phyloP scores from a whole-genome alignment of 2,113 vertebrate species.

The Oryctolagus cuniculus region DNA sequence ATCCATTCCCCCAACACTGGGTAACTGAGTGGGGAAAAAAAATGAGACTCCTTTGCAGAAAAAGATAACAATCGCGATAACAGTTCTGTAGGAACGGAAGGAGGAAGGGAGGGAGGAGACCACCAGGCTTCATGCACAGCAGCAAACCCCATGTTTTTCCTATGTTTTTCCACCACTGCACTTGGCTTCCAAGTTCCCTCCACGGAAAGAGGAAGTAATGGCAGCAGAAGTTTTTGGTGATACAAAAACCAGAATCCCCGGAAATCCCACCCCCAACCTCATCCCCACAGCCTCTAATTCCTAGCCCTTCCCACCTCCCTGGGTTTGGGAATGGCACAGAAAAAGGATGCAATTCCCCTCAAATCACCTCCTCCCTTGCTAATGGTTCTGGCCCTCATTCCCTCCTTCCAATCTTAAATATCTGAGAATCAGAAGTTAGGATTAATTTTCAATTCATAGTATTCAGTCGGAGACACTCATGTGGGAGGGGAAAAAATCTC shows the following conservation, averaged over 20 bases:
- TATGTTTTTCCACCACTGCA: background rate
- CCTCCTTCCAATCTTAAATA: background rate
- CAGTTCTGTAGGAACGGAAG: background rate
- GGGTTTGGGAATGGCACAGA: background rate
- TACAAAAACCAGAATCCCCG: background rate
- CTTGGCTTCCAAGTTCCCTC: background rate
- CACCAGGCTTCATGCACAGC: background rate
- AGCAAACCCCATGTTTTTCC: background rate
- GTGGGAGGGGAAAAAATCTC: background rate
- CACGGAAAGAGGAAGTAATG: background rate
- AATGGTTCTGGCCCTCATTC: background rate
- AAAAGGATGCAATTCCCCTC: rapidly evolving
- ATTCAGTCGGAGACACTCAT: background rate
- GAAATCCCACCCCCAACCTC: background rate
- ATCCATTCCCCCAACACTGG: background rate
- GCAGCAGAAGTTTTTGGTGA: background rate
- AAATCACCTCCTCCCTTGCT: rapidly evolving
- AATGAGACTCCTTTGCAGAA: background rate
- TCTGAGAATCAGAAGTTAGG: background rate
- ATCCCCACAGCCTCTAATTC: background rate
- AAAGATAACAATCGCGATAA: background rate
- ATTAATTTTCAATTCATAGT: background rate
- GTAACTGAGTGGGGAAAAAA: background rate
- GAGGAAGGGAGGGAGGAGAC: background rate
- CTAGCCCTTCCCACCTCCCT: background rate